phyloP scores from a whole-genome alignment of 2,113 vertebrate genomes.

The Cheilinus undulatus region DNA sequence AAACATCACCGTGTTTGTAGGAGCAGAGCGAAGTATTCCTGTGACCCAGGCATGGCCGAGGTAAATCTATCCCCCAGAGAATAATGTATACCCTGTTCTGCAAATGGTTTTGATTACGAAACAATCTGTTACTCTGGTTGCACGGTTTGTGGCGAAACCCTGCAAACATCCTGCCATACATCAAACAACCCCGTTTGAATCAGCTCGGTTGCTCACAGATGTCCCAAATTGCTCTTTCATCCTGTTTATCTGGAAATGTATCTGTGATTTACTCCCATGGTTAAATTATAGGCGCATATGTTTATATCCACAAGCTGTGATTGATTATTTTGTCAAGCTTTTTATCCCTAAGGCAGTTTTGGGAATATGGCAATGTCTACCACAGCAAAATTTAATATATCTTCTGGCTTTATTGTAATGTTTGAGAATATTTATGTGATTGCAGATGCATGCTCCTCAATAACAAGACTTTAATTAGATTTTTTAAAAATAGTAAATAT shows the following conservation, averaged over 20 bases:
- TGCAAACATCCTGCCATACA: constrained; percentile 63
- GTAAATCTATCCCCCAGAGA: constrained; percentile 17
- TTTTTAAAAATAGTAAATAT: background rate
- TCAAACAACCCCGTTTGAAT: constrained; percentile 48
- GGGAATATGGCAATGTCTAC: constrained; percentile 4
- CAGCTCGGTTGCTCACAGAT: constrained; percentile 44
- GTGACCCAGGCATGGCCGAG: constrained; percentile 18
- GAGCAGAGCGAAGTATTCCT: background rate
- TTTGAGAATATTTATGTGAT: constrained; percentile 3
- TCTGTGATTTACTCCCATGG: constrained; percentile 49
- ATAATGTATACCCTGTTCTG: constrained; percentile 9
- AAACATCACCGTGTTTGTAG: constrained; percentile 48
- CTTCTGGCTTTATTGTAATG: constrained; percentile 5
- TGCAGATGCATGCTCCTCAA: background rate
- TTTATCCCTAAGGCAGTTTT: constrained; percentile 32
- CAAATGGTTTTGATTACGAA: constrained; percentile 64
- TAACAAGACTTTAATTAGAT: background rate
- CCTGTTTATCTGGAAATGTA: constrained; percentile 65
- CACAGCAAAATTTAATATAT: constrained; percentile 7
- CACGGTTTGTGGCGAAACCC: constrained; percentile 44
- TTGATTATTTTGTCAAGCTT: constrained; percentile 48
- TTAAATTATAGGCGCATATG: constrained; percentile 52
- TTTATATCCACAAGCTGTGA: constrained; percentile 64
- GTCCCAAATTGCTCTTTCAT: constrained; percentile 48
- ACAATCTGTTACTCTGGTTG: constrained; percentile 46